Conservation (phyloP, 2,888 invertebrate species). For the Limnephilus rhombicus region DNA sequence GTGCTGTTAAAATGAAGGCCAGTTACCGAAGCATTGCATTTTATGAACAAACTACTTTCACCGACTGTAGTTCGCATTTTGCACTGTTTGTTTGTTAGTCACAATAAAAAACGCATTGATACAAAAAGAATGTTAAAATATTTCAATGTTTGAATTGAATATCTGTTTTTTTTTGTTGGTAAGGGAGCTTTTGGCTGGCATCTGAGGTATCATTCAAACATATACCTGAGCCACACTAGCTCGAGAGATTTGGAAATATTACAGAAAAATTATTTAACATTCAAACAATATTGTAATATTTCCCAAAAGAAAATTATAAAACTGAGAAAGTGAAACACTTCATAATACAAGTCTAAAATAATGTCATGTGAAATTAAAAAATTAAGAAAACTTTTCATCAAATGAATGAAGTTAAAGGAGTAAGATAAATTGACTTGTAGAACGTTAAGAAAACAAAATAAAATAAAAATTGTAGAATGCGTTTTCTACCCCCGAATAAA, state of each 20-base stretch:
- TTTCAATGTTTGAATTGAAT: constrained; percentile 11
- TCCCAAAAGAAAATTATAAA: constrained; percentile 30
- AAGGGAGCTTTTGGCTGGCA: constrained; percentile 58
- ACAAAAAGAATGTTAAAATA: neutral
- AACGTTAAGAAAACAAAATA: neutral
- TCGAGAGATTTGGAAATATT: constrained; percentile 38
- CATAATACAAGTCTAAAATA: neutral
- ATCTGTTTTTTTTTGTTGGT: neutral
- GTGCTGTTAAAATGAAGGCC: constrained; percentile 33
- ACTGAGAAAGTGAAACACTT: neutral
- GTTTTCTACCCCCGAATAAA: neutral
- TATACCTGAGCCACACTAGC: constrained; percentile 62
- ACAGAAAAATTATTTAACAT: constrained; percentile 26
- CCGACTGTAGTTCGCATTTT: neutral
- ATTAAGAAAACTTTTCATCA: neutral
- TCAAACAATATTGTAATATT: constrained; percentile 36
- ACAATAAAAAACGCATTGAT: neutral
- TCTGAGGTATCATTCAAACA: constrained; percentile 57
- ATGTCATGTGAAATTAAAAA: constrained; percentile 5
- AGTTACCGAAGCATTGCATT: constrained; percentile 32
- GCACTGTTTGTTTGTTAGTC: constrained; percentile 2
- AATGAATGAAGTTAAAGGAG: neutral
- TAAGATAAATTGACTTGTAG: neutral
- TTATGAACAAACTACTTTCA: constrained; percentile 10
- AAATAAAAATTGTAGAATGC: neutral